Evolutionary conservation across 2,888 invertebrate genomes (phyloP).

Genomic region (Sarcophaga caerulescens): DNA sequence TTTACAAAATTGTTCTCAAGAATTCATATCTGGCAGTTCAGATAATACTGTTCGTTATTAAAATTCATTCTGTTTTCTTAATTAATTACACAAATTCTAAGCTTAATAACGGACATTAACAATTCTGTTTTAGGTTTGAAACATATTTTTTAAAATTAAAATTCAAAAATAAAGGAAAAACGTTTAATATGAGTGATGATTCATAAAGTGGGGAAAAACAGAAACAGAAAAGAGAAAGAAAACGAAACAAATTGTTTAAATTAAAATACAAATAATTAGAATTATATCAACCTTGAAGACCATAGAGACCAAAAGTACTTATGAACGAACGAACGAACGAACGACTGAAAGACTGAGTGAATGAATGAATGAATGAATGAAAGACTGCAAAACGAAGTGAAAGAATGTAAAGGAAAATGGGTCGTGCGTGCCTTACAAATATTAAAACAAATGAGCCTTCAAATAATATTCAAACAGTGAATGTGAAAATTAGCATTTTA

Average conservation of each 20-base stretch:
- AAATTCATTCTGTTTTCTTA: conserved; percentile 13
- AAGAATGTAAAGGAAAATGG: background rate
- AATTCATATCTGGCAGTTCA: too few relatives aligned
- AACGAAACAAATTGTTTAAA: conserved; percentile 37
- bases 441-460: conserved; percentile 49
- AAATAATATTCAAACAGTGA: background rate
- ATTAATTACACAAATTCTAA: conserved; percentile 38
- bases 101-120: conserved; percentile 38
- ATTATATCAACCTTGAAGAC: conserved; percentile 42
- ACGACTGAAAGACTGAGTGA: too few relatives aligned
- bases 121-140: conserved; percentile 41
- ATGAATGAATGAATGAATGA: too few relatives aligned
- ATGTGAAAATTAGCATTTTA: background rate
- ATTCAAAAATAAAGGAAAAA: conserved; percentile 9
- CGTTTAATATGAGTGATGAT: conserved; percentile 45
- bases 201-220: conserved; percentile 22
- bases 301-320: conserved; percentile 37
- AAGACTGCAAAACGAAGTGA: too few relatives aligned
- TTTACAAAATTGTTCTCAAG: too few relatives aligned
- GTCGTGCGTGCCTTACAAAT: conserved; percentile 36
- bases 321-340: too few relatives aligned
- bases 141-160: too few relatives aligned
- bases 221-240: background rate
- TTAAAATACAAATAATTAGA: conserved; percentile 57
- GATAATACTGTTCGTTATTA: too few relatives aligned